phyloP scores from a whole-genome alignment of 2,113 vertebrate genomes.

The Danionella cerebrum region DNA sequence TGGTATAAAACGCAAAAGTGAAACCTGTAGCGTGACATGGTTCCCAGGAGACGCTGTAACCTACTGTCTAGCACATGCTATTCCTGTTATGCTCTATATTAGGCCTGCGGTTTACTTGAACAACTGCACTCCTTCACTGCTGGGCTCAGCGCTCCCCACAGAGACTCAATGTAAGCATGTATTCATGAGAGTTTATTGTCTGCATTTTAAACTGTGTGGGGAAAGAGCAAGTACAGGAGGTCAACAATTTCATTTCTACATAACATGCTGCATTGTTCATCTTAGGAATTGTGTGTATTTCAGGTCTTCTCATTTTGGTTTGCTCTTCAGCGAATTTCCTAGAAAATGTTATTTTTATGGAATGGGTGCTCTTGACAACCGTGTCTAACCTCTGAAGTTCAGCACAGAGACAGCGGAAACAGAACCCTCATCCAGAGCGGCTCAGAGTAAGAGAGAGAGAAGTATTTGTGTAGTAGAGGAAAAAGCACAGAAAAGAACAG shows the following conservation, averaged over 20 bases:
- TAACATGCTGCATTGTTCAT: not conserved
- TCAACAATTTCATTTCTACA: not conserved
- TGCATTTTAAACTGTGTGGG: not conserved
- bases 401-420: constrained; percentile 39
- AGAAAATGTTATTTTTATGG: constrained; percentile 35
- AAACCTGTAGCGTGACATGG: not conserved
- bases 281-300: no score
- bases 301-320: no score
- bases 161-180: not conserved
- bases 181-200: constrained; percentile 1
- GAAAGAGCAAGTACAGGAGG: not conserved
- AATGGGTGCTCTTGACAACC: constrained; percentile 3
- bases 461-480: not conserved
- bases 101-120: not conserved
- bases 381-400: constrained; percentile 28
- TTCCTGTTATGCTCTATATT: not conserved
- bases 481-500: not conserved
- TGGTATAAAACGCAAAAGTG: not conserved
- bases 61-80: constrained; percentile 7
- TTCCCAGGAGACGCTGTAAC: not conserved
- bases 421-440: constrained; percentile 42
- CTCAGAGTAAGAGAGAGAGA: not conserved
- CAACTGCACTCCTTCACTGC: constrained; percentile 1
- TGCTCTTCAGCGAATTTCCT: not conserved
- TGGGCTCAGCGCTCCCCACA: not conserved